These are phyloP conservation scores for Myotis planiceps DNA, from an alignment of 2,797 vertebrate genomes.

Conservation along the genomic window DNA sequence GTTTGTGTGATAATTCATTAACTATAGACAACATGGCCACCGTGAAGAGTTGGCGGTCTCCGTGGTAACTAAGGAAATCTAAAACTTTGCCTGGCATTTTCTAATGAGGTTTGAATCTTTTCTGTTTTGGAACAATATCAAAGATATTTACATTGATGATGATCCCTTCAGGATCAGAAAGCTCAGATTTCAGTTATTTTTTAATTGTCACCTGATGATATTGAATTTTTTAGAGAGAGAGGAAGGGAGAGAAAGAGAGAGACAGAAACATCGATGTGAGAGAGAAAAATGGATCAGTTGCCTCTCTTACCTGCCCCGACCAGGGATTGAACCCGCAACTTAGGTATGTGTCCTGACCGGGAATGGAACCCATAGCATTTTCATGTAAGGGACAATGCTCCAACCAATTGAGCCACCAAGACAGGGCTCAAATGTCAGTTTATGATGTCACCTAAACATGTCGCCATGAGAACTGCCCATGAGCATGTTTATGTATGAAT, in stretches of 20 bases:
- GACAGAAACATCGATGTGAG: background rate
- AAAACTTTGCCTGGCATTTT: background rate
- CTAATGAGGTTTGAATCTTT: background rate
- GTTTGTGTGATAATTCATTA: background rate
- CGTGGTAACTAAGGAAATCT: background rate
- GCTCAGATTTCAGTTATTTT: background rate
- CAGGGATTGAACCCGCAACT: background rate
- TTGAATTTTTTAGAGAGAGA: background rate
- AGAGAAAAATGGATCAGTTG: background rate
- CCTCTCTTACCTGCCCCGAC: background rate
- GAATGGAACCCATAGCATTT: background rate
- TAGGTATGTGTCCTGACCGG: background rate
- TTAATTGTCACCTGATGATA: background rate
- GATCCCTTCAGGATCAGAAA: background rate
- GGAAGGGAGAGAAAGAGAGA: background rate
- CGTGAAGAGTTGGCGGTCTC: background rate
- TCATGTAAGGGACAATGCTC: background rate
- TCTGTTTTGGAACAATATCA: background rate
- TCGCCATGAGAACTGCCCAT: background rate
- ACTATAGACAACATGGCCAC: background rate
- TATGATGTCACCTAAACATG: background rate
- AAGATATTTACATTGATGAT: background rate
- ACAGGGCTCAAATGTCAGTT: background rate
- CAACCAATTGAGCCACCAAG: background rate
- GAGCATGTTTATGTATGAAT: background rate